Conservation (phyloP, 2,888 invertebrate species). For the Cylindroiulus punctatus region DNA sequence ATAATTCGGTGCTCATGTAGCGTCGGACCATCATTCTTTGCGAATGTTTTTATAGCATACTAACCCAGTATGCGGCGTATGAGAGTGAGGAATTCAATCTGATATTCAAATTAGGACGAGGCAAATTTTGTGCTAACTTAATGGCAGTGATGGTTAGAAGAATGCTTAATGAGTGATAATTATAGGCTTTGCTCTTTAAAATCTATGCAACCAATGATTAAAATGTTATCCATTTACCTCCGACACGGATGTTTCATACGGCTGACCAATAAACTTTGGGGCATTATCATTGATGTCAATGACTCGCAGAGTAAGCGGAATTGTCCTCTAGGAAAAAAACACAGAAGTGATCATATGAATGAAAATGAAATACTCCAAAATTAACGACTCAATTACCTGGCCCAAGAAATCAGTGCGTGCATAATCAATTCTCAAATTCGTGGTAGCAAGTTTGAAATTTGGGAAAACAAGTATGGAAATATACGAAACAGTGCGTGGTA, state of each 20-base stretch:
- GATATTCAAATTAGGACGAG: background rate
- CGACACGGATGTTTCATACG: constrained; percentile 84
- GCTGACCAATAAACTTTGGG: constrained; percentile 83
- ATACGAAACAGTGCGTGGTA: background rate
- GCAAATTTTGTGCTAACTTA: too few relatives aligned
- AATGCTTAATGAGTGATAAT: background rate
- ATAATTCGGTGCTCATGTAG: background rate
- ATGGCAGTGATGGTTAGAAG: too few relatives aligned
- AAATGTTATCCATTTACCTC: constrained; percentile 74
- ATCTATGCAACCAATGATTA: background rate
- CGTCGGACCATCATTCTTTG: background rate
- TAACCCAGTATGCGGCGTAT: background rate
- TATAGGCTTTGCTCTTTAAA: background rate
- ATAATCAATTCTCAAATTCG: background rate
- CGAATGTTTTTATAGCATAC: constrained; percentile 15
- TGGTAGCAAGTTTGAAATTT: background rate
- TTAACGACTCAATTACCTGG: background rate
- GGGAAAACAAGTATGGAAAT: background rate
- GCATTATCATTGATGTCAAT: constrained; percentile 92
- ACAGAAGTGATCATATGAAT: background rate
- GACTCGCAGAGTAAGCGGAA: constrained; percentile 88
- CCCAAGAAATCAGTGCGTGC: background rate
- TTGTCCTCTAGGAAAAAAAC: constrained; percentile 70
- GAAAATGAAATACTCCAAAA: background rate
- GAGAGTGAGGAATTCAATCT: background rate